Evolutionary conservation across 2,113 vertebrate genomes (phyloP).

Genomic region (Bucco capensis): DNA sequence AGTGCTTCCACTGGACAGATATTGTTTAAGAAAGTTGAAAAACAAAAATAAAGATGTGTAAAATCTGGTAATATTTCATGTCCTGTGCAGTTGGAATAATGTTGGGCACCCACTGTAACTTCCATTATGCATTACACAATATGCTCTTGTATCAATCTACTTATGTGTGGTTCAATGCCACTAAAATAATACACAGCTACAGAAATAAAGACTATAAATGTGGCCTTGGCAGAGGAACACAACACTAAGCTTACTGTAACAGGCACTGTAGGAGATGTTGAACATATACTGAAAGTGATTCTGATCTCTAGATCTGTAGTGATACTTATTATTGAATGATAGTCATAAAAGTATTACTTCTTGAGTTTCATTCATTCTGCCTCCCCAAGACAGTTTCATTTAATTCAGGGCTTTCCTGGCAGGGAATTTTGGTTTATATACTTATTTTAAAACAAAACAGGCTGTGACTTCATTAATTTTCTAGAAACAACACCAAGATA

Average conservation of each 20-base stretch:
- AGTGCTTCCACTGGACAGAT: background rate
- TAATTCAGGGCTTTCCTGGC: background rate
- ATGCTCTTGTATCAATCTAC: background rate
- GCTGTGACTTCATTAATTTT: background rate
- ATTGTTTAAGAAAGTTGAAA: background rate
- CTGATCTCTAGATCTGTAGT: background rate
- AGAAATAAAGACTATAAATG: background rate
- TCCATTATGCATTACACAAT: background rate
- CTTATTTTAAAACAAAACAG: background rate
- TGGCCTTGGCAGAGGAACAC: conserved; percentile 23
- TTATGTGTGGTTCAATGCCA: background rate
- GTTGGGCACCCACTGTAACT: background rate
- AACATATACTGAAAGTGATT: background rate
- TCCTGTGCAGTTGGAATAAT: background rate
- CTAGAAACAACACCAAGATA: background rate
- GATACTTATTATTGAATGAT: background rate
- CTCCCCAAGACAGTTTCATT: background rate
- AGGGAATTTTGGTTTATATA: background rate
- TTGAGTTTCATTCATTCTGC: background rate
- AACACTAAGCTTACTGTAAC: background rate
- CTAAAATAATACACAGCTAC: conserved; percentile 10
- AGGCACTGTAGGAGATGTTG: background rate
- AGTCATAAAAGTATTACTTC: background rate
- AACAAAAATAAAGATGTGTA: background rate
- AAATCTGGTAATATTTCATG: background rate